A percentile compares a stretch with the other conserved stretches of the same genome.
Conservation (phyloP, 2,888 invertebrate species). For the Gerris lacustris region DNA sequence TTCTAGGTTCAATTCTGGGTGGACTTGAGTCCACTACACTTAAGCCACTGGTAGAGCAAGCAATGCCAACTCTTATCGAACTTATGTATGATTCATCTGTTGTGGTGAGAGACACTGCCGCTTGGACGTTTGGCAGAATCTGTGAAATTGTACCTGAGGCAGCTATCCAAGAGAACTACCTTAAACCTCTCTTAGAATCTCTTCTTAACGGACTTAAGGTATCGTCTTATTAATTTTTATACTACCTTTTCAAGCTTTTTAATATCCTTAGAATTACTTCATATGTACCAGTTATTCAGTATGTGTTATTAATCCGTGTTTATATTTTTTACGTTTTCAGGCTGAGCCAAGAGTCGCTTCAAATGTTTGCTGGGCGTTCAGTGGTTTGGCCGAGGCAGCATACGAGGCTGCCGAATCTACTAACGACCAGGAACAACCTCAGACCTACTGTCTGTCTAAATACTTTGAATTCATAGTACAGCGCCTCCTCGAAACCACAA, state of each 20-base stretch:
- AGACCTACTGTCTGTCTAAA: constrained; percentile 84
- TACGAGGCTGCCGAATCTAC: constrained; percentile 69
- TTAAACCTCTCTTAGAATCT: constrained; percentile 68
- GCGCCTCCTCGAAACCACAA: constrained; percentile 84
- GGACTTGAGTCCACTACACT: constrained; percentile 78
- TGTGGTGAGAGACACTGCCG: constrained; percentile 89
- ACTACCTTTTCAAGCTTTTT: not conserved
- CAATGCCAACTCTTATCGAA: constrained; percentile 89
- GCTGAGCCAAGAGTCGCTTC: constrained; percentile 94
- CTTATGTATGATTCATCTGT: constrained; percentile 90
- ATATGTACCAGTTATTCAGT: too few species aligned
- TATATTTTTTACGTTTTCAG: constrained; percentile 17
- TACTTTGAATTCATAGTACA: constrained; percentile 91
- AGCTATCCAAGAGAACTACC: constrained; percentile 72
- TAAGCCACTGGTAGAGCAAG: constrained; percentile 88
- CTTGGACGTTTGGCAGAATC: constrained; percentile 96
- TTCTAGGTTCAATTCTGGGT: constrained; percentile 59
- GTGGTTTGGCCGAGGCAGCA: constrained; percentile 86
- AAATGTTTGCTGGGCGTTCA: constrained; percentile 99
- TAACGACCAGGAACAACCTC: constrained; percentile 57
- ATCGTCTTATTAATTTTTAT: not conserved
- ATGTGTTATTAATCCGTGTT: too few species aligned
- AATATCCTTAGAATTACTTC: too few species aligned
- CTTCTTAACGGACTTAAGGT: constrained; percentile 67
- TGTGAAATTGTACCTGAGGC: constrained; percentile 95